phyloP scores from a whole-genome alignment of 1,140 invertebrate species.

The Lepidurus couesii region DNA sequence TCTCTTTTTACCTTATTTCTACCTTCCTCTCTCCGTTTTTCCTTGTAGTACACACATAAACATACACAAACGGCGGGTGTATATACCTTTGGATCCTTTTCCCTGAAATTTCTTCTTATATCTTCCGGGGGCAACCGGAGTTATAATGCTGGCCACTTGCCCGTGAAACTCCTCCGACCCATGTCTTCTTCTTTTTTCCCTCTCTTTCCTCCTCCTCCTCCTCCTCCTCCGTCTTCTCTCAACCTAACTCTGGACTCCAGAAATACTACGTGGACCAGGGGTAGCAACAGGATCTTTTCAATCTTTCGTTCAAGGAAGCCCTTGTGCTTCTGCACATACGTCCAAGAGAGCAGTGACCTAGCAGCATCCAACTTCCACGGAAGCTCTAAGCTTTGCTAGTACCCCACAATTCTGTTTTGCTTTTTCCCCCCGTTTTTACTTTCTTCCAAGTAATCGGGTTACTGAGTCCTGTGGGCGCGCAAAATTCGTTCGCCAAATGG shows the following conservation, averaged over 20 bases:
- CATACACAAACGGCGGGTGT: too few species aligned
- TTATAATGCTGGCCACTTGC: slow-evolving; percentile 7
- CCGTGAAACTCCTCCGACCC: neutral
- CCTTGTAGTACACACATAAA: too few species aligned
- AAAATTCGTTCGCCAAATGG: neutral
- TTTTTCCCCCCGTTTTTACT: neutral
- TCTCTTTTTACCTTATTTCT: neutral
- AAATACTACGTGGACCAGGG: neutral
- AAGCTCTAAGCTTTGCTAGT: neutral
- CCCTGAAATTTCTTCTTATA: neutral
- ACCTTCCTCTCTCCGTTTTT: neutral
- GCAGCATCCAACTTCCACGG: slow-evolving; percentile 13
- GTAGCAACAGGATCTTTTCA: slow-evolving; percentile 10
- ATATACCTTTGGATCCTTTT: neutral
- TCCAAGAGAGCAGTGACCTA: slow-evolving; percentile 21
- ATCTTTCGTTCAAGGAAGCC: neutral
- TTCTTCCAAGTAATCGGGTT: neutral
- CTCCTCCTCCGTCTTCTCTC: neutral
- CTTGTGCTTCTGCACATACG: neutral
- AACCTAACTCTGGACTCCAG: neutral
- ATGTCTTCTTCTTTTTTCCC: neutral
- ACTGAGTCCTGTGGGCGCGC: neutral
- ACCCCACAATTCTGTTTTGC: neutral
- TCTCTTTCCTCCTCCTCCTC: neutral
- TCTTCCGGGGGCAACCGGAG: neutral